phyloP scores from a whole-genome alignment of 1,140 invertebrate species.

The Trichonephila clavata region DNA sequence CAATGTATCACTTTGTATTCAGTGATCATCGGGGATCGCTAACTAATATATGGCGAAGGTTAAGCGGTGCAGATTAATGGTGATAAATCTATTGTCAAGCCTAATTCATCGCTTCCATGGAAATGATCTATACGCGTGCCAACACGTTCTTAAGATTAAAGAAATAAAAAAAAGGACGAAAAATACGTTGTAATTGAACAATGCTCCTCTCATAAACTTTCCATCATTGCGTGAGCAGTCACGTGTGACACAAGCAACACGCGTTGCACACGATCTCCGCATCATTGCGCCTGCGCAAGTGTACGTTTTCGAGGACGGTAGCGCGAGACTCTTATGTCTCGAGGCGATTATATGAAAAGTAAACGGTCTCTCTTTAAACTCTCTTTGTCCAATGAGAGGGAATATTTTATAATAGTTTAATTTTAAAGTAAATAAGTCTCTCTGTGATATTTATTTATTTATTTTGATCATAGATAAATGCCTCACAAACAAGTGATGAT shows the following conservation, averaged over 20 bases:
- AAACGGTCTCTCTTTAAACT: not conserved
- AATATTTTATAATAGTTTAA: not conserved
- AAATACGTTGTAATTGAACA: constrained; percentile 75
- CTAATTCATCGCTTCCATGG: constrained; percentile 7
- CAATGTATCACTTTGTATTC: not conserved
- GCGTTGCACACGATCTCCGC: constrained; percentile 54
- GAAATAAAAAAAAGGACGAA: constrained; percentile 43
- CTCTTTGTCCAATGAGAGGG: not conserved
- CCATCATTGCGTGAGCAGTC: constrained; percentile 60
- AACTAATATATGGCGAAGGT: constrained; percentile 29
- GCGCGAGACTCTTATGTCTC: not conserved
- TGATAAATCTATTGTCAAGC: constrained; percentile 11
- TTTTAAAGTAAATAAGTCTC: no score
- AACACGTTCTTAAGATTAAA: constrained; percentile 61
- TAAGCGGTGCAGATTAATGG: constrained; percentile 25
- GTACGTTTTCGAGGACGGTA: constrained; percentile 47
- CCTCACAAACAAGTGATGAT: no score
- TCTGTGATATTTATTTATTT: no score
- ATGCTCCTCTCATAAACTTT: constrained; percentile 64
- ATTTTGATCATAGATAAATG: no score
- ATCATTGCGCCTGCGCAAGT: constrained; percentile 59
- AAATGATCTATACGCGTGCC: constrained; percentile 65
- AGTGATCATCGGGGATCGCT: not conserved
- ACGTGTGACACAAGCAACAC: constrained; percentile 66
- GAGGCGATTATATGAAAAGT: not conserved